Base-by-base conservation (phyloP, 2,113 vertebrate species). In the Nematolebias whitei region DNA sequence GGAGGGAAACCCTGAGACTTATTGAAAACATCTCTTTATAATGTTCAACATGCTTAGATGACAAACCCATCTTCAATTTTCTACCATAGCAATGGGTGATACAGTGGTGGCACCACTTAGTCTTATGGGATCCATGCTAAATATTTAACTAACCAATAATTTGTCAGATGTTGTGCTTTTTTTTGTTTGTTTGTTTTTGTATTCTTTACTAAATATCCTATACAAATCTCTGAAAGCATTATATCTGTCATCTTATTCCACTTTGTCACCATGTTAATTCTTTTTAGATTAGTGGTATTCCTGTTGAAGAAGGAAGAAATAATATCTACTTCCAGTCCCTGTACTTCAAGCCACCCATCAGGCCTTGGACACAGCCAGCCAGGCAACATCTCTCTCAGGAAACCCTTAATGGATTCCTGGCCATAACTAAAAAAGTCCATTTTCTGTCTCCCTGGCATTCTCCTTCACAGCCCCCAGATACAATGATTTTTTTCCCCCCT, bases 321-420 rank as follows among this genome's bases (percentile, higher is more conserved):
- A 32, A 29, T n/a, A 29, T 4, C 26, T 4, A 14, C 74, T 53
- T 61, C 23, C 59, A 61, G 10, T 63, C 40, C 52, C 63, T 20
- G 15, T 9, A 22, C 41, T 68, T 70, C 64, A 72, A 52, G 48
- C n/a, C 35, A 64, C 63, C 0, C 66, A 62, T 54, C 40, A 14
- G 39, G 0, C 7, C 49, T 71, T 1, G 20, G 62, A 67, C 50
- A 26, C 35, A 51, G 44, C 12, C 70, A 38, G 23, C 49, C 62
- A 63, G 48, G 22, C 58, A 54, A 54, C 38, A 18, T 71, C 56
- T 67, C 55, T 58, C 66, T 62, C 19, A 35, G 32, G 59, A 51
- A 86, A 83, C 75, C 72, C 80, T 67, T 80, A 85, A 85, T 84
- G 76, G 83, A 79, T 85, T 83, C 50, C 58, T 58, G 50, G 65